Percentiles rank a stretch among this genome's conserved stretches.
phyloP scores from a whole-genome alignment of 2,797 vertebrate species.

The Monodelphis domestica region DNA sequence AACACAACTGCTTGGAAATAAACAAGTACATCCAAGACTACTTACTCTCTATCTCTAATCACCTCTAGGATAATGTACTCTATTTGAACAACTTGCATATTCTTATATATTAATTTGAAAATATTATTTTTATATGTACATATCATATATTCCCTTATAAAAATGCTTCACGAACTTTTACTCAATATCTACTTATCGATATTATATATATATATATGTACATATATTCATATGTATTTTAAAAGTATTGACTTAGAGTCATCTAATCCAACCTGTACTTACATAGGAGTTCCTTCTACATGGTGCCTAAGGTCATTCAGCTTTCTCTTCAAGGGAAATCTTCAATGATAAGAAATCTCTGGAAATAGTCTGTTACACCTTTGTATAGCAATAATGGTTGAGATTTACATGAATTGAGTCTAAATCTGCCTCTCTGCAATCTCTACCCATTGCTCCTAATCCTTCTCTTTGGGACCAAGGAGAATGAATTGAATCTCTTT shows the following conservation, averaged over 20 bases:
- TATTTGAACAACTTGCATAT: slow-evolving; percentile 7
- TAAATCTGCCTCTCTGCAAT: neutral
- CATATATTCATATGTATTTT: neutral
- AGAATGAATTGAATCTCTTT: neutral
- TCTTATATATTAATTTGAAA: slow-evolving; percentile 10
- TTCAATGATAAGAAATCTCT: neutral
- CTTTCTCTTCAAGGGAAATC: neutral
- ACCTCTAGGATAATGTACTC: neutral
- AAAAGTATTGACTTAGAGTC: neutral
- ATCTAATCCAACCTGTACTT: neutral
- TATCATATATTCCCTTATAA: neutral
- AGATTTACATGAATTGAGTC: neutral
- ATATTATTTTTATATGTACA: neutral
- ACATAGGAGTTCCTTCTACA: neutral
- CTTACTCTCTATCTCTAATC: neutral
- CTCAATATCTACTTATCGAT: neutral
- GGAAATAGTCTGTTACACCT: neutral
- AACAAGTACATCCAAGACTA: neutral
- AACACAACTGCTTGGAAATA: slow-evolving; percentile 29
- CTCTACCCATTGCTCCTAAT: neutral
- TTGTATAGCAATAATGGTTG: neutral
- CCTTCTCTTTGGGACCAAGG: neutral
- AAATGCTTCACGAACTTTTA: neutral
- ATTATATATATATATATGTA: neutral
- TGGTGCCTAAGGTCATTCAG: neutral